phyloP scores from a whole-genome alignment of 2,797 vertebrate species.

The Coluber constrictor region DNA sequence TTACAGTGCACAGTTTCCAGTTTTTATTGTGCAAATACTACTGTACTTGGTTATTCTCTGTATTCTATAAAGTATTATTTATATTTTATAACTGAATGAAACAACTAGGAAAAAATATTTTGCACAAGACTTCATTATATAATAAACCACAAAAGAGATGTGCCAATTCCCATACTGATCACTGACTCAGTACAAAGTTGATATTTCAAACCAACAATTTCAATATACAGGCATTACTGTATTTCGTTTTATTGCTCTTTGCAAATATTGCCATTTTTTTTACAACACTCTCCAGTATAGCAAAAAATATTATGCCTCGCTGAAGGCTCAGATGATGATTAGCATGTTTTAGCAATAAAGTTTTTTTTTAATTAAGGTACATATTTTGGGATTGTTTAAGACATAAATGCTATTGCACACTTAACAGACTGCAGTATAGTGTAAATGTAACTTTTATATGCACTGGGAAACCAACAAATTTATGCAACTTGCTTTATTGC shows the following conservation, averaged over 20 bases:
- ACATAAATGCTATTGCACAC: neutral
- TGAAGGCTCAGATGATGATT: neutral
- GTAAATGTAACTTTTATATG: neutral
- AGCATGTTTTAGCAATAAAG: neutral
- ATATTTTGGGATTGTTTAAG: neutral
- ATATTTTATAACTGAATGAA: neutral
- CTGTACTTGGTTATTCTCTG: neutral
- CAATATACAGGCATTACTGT: neutral
- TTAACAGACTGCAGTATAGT: neutral
- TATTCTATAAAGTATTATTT: neutral
- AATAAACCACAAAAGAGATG: neutral
- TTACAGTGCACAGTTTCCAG: neutral
- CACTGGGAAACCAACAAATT: neutral
- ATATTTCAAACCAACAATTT: neutral
- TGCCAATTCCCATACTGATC: neutral
- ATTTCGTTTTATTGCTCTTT: neutral
- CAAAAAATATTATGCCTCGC: neutral
- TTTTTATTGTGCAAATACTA: neutral
- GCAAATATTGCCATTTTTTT: neutral
- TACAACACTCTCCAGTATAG: neutral
- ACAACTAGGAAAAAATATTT: neutral
- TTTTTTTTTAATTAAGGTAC: neutral
- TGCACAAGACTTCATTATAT: neutral
- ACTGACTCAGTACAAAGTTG: neutral
- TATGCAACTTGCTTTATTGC: neutral